phyloP scores from a whole-genome alignment of 2,888 invertebrate genomes.

The Platynereis dumerilii region DNA sequence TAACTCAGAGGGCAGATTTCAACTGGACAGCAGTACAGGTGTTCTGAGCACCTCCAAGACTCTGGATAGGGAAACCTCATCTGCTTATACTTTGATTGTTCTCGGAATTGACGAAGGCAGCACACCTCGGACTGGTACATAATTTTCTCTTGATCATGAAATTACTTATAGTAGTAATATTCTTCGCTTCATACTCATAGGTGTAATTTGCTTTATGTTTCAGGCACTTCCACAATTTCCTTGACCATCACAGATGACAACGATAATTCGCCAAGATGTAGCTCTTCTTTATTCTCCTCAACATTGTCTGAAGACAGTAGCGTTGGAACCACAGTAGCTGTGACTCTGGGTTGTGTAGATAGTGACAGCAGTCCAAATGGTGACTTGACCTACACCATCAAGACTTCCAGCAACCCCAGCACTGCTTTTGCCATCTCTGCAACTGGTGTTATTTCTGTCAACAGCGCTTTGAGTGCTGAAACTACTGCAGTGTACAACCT shows the following conservation, averaged over 20 bases:
- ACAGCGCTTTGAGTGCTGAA: background rate
- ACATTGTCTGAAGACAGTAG: background rate
- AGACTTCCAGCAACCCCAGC: too few relatives aligned
- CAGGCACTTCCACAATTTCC: background rate
- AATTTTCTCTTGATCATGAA: too few relatives aligned
- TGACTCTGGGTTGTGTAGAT: background rate
- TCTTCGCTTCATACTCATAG: too few relatives aligned
- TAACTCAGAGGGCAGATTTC: too few relatives aligned
- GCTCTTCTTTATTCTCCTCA: background rate
- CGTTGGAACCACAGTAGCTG: background rate
- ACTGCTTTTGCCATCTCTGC: background rate
- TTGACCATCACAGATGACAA: conserved; percentile 12
- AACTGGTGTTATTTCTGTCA: background rate
- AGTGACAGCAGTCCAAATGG: conserved; percentile 8
- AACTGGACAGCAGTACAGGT: too few relatives aligned
- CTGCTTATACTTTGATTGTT: conserved; percentile 10
- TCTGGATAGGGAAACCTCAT: conserved; percentile 11
- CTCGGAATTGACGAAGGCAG: background rate
- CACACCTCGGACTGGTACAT: background rate
- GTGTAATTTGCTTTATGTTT: too few relatives aligned
- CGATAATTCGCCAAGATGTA: conserved; percentile 8
- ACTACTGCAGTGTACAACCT: background rate
- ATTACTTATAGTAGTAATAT: too few relatives aligned
- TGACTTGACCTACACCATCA: conserved; percentile 3
- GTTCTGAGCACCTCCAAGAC: background rate